Evolutionary conservation across 2,797 vertebrate species (phyloP), one percentile per base, ranked within the genome.

Genomic region (Corythornis leucogaster): DNA sequence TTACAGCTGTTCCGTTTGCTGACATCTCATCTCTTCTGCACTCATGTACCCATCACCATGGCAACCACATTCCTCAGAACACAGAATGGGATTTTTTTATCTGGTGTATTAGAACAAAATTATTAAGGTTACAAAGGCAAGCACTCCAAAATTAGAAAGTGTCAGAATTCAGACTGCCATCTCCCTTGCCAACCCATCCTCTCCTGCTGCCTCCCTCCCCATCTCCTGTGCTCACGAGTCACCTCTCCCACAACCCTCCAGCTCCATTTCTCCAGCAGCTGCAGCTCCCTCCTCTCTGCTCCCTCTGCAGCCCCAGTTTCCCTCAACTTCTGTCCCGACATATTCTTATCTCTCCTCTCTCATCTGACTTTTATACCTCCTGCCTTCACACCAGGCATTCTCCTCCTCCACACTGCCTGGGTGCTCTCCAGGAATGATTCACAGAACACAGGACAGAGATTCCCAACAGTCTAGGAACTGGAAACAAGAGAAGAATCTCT

Each of bases 81-180:
- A 88, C 76, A 88, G 42, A 93, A 87, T 28, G 92, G 50, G 61
- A 87, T 96, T 96, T 94, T 85, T 89, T 40, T 87, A 95, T 85
- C 93, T 73, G 61, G 70, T 66, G 61, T 93, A 96, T 96, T 94
- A 96, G 95, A 94, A 96, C 80, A 94, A 93, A 93, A 94, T 94
- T 94, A 96, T 96, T 94, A 94, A 95, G 91, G 94, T 95, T 96
- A 95, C 83, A 92, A 93, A 96, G 94, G 87, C 80, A 93, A 90
- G 80, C 55, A 80, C 38, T 91, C 93, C 82, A 88, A 80, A 95
- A 88, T 92, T 92, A 96, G 95, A 69, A 91, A 79, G 92, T 88
- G 82, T 93, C 94, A 95, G 89, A 85, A 95, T 80, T 76, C 89
- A 94, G 82, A 66, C 59, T 92, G 92, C 89, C 83, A 93, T 78